phyloP scores from a whole-genome alignment of 2,797 vertebrate genomes.

The Discoglossus pictus region DNA sequence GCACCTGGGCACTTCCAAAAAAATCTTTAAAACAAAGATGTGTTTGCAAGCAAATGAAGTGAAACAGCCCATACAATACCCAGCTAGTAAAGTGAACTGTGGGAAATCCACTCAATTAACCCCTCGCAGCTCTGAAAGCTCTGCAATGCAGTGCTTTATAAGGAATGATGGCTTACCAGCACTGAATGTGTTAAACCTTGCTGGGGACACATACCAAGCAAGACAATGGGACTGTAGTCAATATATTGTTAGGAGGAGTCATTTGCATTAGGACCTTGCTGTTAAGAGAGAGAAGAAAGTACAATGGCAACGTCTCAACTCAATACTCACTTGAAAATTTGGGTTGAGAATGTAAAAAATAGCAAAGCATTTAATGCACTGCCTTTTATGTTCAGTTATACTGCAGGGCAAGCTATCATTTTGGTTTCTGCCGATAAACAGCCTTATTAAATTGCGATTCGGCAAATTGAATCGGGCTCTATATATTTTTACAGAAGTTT shows the following conservation, averaged over 20 bases:
- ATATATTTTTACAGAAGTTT: too few relatives aligned
- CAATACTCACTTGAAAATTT: too few relatives aligned
- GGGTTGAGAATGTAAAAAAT: too few relatives aligned
- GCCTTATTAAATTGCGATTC: too few relatives aligned
- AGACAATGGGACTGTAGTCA: background rate
- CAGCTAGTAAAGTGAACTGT: background rate
- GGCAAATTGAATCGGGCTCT: too few relatives aligned
- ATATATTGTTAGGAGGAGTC: too few relatives aligned
- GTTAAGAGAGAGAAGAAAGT: background rate
- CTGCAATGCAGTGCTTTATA: background rate
- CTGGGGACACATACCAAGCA: conserved; percentile 2
- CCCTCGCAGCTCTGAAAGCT: background rate
- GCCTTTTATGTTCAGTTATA: too few relatives aligned
- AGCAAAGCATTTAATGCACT: too few relatives aligned
- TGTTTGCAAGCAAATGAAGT: background rate
- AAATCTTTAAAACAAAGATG: background rate
- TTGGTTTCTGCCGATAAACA: too few relatives aligned
- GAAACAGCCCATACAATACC: background rate
- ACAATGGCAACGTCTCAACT: background rate
- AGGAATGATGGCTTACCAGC: background rate
- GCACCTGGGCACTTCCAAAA: too few relatives aligned
- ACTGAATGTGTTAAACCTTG: background rate
- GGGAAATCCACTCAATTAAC: background rate
- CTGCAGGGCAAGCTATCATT: too few relatives aligned
- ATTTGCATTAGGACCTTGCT: background rate